Base-by-base conservation (phyloP, 2,888 invertebrate genomes). In the Slavum lentiscoides region DNA sequence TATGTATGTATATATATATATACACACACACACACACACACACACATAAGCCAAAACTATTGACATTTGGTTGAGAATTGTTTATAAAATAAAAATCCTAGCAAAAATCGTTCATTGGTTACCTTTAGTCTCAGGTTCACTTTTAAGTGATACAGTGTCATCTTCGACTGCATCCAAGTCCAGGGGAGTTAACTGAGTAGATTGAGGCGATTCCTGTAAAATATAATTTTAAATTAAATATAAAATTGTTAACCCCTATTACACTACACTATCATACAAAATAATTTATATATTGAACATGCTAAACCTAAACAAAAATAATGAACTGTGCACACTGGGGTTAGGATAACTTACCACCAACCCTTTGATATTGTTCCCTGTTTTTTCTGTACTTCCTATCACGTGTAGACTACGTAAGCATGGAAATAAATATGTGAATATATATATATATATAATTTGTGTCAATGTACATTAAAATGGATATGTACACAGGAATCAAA, bases 61-160 rank as follows among this genome's bases (percentile, higher is more conserved):
- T 43, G 7, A 43, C 9, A 4, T 43, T 43, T 43, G 43, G 43
- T 43, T 9, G 9, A 43, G 6, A 55, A 55, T 55, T 19, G 55
- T 55, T 17, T 30, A 30, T 13, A 3, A 17, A 23, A 59, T 59
- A 21, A 59, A 59, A 49, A 49, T 13, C 49, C 11, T 9, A 59
- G n/a, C 11, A 30, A 23, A 15, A 30, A 61, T 13, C 19, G 5
- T 19, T 61, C 3, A 61, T 15, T 49, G 11, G 15, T 88, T 86
- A 92, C 93, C 89, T 89, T 94, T 94, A 88, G 89, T 88, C 87
- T 94, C 94, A 88, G 91, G 91, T 87, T 94, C 94, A 90, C 91
- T 93, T 89, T 92, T 91, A 87, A 93, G 90, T 84, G 94, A 93
- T 86, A 93, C 91, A 85, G 93, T 91, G 90, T 95, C 94, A 93